Base-by-base conservation (phyloP, 2,888 invertebrate species). In the Heliconius charithonia region DNA sequence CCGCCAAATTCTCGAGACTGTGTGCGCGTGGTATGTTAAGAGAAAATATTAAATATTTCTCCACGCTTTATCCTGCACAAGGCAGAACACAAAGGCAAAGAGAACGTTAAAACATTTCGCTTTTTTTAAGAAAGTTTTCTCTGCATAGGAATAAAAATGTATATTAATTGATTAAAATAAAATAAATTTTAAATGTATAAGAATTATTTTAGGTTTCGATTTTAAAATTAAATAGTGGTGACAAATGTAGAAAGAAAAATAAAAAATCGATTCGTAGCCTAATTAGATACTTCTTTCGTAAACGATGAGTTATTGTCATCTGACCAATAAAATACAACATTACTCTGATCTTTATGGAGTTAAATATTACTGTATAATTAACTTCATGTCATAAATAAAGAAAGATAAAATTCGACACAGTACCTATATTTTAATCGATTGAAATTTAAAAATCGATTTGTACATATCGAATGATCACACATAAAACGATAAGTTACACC, bases 391-490 rank as follows among this genome's bases (percentile, higher is more conserved):
- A 69, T 69, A 69, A 69, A 69, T 67, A 63, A 69, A 62, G 59
- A 73, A 67, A 69, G 69, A 69, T 69, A 69, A 69, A 76, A 80
- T 80, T 80, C 78, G 78, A 67, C 71, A 76, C 72, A 76, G 59
- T 70, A 19, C 51, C 19, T 51, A 51, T 32, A 59, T 78, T 70
- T 77, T 71, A 71, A 65, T 72, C 75, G 78, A 78, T 66, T 78
- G 75, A 73, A 78, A 80, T 76, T 76, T 78, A 75, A 78, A 80
- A 80, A 56, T 75, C 78, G 66, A 80, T 80, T 69, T 69, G 25
- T 69, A 45, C 41, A 27, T 78, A 80, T 80, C 80, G 63, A 32
- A 32, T 59, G n/a, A 74, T 78, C 80, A 73, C 67, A 56, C 19
- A 37, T 37, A 69, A 78, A 72, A 73, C 74, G 73, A 77, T 81